Conservation (phyloP, 2,797 vertebrate genomes). For the Squalus acanthias region DNA sequence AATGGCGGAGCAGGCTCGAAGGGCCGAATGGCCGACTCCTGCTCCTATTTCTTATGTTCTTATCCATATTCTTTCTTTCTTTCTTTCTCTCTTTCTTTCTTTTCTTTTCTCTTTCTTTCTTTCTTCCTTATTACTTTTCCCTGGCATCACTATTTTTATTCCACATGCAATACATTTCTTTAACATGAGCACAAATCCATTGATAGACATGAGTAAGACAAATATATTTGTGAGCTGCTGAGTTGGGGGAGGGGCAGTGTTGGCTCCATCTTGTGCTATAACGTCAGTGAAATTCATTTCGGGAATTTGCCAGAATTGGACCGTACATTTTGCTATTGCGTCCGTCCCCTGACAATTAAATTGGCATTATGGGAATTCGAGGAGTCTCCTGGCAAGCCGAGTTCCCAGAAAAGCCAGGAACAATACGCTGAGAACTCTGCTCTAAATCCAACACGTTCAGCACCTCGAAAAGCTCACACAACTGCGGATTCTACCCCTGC, state of each 20-base stretch:
- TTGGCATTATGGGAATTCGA: background rate
- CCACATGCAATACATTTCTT: too few species aligned
- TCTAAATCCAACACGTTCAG: background rate
- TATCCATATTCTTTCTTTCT: too few species aligned
- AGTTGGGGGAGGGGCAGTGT: background rate
- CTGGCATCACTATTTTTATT: too few species aligned
- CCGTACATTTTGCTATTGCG: background rate
- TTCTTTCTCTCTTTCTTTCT: too few species aligned
- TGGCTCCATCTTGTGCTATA: background rate
- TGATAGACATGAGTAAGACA: background rate
- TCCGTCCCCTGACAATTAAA: background rate
- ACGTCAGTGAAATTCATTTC: background rate
- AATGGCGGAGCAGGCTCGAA: too few species aligned
- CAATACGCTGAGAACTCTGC: background rate
- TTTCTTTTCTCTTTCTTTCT: too few species aligned
- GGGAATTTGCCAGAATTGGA: background rate
- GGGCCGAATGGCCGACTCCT: too few species aligned
- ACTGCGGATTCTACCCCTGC: background rate
- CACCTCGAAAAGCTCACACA: background rate
- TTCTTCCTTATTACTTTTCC: too few species aligned
- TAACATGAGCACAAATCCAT: background rate
- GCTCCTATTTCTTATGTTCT: too few species aligned
- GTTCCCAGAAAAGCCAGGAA: background rate
- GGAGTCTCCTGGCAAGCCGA: background rate
- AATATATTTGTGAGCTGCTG: background rate